Base-by-base conservation (phyloP, 1,140 invertebrate genomes). In the Panulirus ornatus region DNA sequence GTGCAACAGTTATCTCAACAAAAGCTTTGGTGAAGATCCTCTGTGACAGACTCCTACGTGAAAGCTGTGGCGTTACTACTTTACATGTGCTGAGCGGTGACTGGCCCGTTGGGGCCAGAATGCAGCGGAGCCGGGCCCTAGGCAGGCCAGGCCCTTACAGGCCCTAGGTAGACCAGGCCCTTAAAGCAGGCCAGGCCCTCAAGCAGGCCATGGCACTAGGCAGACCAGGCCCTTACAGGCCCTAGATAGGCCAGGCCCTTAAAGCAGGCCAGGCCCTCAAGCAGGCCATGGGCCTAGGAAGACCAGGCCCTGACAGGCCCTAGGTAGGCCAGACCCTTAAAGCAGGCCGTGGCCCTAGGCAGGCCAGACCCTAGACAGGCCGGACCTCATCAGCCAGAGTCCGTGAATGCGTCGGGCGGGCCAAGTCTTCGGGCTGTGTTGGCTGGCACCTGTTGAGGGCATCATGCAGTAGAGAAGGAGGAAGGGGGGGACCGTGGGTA, bases 61-160 rank as follows among this genome's bases (percentile, higher is more conserved):
- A 63, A 81, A 88, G 75, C 76, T 58, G 85, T 88, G 85, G 85
- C 85, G 42, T 36, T 51, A 71, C 85, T 88, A 88, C 54, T 66
- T 34, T 81, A 88, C 75, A 71, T 34, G 73, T 76, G 73, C 75
- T 76, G 54, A 66, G 75, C 54, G 85, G 75, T 70, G 54, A 51
- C n/a, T 51, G 30, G 75, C 85, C 40, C n/a, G 19, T 16, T 27
- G 27, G 30, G 71, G 47, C 71, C 71, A 30, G 34, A 47, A 36
- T 42, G 63, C 54, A 63, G 85, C 73, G 54, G 54, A 51, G 66
- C 44, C 51, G 75, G 54, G 75, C 27, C 30, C n/a, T 40, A 27
- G 34, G 54, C 85, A 38, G 73, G 84, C 54, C 63, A 27, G 54
- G 22, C 81, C 40, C 27, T 34, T 22, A 22, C 38, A 14, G n/a